phyloP scores from a whole-genome alignment of 2,888 invertebrate genomes.

The Sussaba pulchella region DNA sequence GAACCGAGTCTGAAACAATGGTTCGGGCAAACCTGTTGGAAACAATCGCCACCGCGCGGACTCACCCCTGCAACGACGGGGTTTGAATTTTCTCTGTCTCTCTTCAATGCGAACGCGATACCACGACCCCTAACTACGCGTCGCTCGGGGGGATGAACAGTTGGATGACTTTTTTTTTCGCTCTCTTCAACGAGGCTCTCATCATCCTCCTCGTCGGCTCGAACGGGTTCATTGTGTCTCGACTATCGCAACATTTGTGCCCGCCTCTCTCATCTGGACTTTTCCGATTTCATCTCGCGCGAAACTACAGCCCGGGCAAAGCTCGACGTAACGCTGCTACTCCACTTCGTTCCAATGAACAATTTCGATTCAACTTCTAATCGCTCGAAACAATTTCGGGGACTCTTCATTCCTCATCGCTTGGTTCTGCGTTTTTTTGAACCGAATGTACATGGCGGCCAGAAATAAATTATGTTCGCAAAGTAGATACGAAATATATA shows the following conservation, averaged over 20 bases:
- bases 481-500: too few relatives aligned
- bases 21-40: conserved; percentile 82
- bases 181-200: conserved; percentile 64
- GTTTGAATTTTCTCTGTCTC: conserved; percentile 37
- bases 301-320: too few relatives aligned
- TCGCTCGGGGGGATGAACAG: conserved; percentile 80
- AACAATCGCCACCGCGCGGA: conserved; percentile 79
- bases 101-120: conserved; percentile 27
- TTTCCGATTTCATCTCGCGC: conserved; percentile 54
- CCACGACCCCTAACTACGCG: conserved; percentile 55
- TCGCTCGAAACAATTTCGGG: conserved; percentile 55
- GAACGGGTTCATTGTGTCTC: conserved; percentile 74
- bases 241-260: conserved; percentile 81
- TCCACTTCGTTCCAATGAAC: conserved; percentile 56
- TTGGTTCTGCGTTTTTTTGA: conserved; percentile 23
- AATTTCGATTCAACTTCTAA: conserved; percentile 58
- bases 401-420: conserved; percentile 34
- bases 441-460: too few relatives aligned
- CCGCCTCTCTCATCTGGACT: conserved; percentile 66
- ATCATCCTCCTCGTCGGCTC: conserved; percentile 64
- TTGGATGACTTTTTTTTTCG: conserved; percentile 82
- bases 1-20: conserved; percentile 82
- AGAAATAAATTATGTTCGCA: too few relatives aligned
- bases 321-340: too few relatives aligned
- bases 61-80: conserved; percentile 60